A percentile compares a stretch with the other conserved stretches of the same genome.
These are phyloP conservation scores for Fragum fragum DNA, from an alignment of 2,888 invertebrate genomes.

Conservation along the genomic window DNA sequence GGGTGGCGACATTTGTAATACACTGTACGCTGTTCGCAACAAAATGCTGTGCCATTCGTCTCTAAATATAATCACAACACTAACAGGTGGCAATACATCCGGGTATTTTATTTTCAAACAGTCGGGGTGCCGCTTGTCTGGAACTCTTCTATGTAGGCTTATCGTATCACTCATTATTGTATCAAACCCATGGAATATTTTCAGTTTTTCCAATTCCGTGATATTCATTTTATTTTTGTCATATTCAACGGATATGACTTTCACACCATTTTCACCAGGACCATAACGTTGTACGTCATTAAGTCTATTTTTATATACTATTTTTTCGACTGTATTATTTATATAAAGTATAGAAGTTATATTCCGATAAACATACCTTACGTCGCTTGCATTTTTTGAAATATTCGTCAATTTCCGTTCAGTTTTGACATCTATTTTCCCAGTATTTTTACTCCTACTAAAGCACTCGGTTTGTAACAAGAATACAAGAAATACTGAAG, in stretches of 20 bases:
- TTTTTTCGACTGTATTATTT: slow-evolving; percentile 7
- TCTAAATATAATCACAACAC: slow-evolving; percentile 57
- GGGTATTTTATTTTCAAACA: slow-evolving; percentile 45
- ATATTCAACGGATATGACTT: background rate
- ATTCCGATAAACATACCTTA: background rate
- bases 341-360: background rate
- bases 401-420: background rate
- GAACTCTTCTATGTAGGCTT: slow-evolving; percentile 48
- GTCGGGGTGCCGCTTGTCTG: slow-evolving; percentile 37
- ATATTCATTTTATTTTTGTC: background rate
- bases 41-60: slow-evolving; percentile 56
- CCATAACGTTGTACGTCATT: background rate
- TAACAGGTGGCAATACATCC: slow-evolving; percentile 38
- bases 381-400: background rate
- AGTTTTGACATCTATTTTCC: background rate
- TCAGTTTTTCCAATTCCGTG: slow-evolving; percentile 24
- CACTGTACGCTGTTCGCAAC: slow-evolving; percentile 54
- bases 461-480: background rate
- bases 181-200: slow-evolving; percentile 47
- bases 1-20: slow-evolving; percentile 46
- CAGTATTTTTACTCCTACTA: background rate
- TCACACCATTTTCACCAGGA: slow-evolving; percentile 22
- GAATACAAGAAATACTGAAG: background rate
- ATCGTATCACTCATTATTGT: slow-evolving; percentile 53
- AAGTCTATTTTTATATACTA: background rate